phyloP scores from a whole-genome alignment of 2,797 vertebrate genomes.

The Falco concolor region DNA sequence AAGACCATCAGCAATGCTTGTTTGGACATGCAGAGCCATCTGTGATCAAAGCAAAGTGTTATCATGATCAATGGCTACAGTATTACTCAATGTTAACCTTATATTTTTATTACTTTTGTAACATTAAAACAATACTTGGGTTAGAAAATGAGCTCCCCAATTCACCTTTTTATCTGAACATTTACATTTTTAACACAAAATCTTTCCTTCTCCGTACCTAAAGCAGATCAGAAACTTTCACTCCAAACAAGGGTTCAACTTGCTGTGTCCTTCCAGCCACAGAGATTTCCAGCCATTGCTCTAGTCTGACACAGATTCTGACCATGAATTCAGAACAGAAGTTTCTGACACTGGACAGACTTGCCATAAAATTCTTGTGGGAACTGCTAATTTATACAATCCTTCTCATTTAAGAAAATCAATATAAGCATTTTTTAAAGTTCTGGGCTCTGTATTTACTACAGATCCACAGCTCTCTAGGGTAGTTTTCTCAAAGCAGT shows the following conservation, averaged over 20 bases:
- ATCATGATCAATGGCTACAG: background rate
- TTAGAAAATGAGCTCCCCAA: background rate
- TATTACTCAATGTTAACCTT: background rate
- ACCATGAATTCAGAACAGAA: background rate
- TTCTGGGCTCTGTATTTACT: background rate
- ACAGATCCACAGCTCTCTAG: background rate
- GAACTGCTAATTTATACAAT: background rate
- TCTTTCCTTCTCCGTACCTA: background rate
- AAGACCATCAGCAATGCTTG: background rate
- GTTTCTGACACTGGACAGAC: background rate
- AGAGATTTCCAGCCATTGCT: background rate
- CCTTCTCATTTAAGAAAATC: background rate
- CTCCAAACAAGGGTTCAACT: background rate
- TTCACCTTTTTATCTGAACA: background rate
- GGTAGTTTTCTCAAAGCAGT: background rate
- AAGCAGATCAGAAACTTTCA: background rate
- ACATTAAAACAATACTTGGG: background rate
- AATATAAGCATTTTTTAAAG: background rate
- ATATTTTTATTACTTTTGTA: background rate
- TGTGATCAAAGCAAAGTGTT: background rate
- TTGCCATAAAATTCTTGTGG: background rate
- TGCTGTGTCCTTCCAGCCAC: background rate
- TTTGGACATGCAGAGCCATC: background rate
- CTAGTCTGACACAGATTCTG: background rate
- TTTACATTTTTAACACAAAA: background rate